phyloP scores from a whole-genome alignment of 2,113 vertebrate genomes.

The Thinocorus orbignyianus region DNA sequence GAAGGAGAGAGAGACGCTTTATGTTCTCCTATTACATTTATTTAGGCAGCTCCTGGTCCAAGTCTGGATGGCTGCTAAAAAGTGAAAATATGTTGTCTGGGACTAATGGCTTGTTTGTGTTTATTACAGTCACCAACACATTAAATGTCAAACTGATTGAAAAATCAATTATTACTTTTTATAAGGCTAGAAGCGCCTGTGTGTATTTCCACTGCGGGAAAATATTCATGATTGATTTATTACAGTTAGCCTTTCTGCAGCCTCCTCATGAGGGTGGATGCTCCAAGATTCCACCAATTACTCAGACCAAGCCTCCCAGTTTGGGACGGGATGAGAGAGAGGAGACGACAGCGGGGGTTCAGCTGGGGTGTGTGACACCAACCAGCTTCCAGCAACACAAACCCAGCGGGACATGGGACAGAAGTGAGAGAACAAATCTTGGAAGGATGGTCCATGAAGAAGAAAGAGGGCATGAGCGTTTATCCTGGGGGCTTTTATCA shows the following conservation, averaged over 20 bases:
- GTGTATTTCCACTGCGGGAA: neutral
- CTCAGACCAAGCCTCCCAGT: neutral
- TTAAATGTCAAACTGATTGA: slow-evolving; percentile 38
- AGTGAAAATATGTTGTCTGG: neutral
- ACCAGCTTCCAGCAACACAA: neutral
- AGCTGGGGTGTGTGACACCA: neutral
- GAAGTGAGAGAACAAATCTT: neutral
- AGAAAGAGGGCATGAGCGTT: fast-evolving
- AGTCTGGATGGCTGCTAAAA: neutral
- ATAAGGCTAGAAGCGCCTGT: neutral
- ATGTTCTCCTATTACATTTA: neutral
- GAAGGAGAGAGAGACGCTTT: neutral
- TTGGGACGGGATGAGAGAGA: neutral
- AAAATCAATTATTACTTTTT: slow-evolving; percentile 52
- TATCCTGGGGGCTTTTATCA: neutral
- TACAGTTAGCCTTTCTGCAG: neutral
- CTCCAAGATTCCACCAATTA: neutral
- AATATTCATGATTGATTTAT: neutral
- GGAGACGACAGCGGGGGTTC: neutral
- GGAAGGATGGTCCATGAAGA: neutral
- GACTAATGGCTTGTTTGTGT: neutral
- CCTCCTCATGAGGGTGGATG: fast-evolving
- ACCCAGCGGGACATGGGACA: neutral
- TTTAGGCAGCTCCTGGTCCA: neutral
- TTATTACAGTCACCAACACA: slow-evolving; percentile 5